Evolutionary conservation across 2,888 invertebrate species (phyloP).

Genomic region (Branchellion lobata): DNA sequence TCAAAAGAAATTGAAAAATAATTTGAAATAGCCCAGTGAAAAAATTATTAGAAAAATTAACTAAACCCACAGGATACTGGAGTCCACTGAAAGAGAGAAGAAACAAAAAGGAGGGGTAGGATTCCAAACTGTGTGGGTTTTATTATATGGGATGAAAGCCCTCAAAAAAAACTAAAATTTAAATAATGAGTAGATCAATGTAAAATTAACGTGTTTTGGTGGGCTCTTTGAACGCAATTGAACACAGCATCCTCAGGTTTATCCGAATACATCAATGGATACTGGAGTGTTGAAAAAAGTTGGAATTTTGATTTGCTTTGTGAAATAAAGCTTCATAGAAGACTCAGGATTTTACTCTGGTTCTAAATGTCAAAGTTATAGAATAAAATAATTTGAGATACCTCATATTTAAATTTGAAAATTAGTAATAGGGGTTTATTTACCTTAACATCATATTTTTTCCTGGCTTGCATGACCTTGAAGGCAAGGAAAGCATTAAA

Average conservation of each 20-base stretch:
- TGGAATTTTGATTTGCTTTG: background rate
- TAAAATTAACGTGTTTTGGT: slow-evolving; percentile 63
- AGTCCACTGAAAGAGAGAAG: slow-evolving; percentile 63
- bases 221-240: slow-evolving; percentile 64
- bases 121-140: slow-evolving; percentile 57
- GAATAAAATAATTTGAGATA: too few relatives aligned
- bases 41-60: too few relatives aligned
- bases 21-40: too few relatives aligned
- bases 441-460: too few relatives aligned
- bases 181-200: background rate
- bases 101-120: slow-evolving; percentile 59
- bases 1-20: too few relatives aligned
- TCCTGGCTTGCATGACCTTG: slow-evolving; percentile 59
- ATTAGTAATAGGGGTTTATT: too few relatives aligned
- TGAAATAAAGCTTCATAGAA: slow-evolving; percentile 53
- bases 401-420: too few relatives aligned
- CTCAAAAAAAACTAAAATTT: background rate
- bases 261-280: slow-evolving; percentile 64
- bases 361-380: too few relatives aligned
- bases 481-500: slow-evolving; percentile 60
- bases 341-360: too few relatives aligned
- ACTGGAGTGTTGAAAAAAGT: slow-evolving; percentile 53
- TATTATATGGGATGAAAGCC: slow-evolving; percentile 8
- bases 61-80: slow-evolving; percentile 61
- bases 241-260: slow-evolving; percentile 58